A percentile compares a stretch with the other conserved stretches of the same genome.
Evolutionary conservation across 2,113 vertebrate genomes (phyloP).

Genomic region (Oophaga pumilio): DNA sequence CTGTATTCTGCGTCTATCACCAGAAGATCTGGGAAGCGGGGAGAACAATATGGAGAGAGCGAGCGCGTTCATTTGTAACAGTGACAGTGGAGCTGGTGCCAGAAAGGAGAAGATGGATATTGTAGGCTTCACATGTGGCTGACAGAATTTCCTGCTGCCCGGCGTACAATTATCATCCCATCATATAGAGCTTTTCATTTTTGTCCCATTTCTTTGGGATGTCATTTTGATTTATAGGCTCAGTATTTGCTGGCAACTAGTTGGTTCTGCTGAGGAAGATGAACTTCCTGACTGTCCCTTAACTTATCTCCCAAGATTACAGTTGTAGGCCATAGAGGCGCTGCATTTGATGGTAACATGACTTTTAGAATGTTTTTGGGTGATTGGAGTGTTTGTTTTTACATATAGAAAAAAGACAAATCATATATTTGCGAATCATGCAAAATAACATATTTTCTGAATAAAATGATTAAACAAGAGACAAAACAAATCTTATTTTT

Average conservation of each 20-base stretch:
- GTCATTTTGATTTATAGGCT: slow-evolving; percentile 74
- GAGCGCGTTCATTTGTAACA: slow-evolving; percentile 48
- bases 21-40: neutral
- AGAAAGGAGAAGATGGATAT: slow-evolving; percentile 48
- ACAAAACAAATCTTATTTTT: neutral
- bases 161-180: slow-evolving; percentile 52
- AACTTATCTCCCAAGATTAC: slow-evolving; percentile 57
- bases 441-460: neutral
- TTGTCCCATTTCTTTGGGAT: slow-evolving; percentile 63
- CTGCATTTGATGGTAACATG: neutral
- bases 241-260: slow-evolving; percentile 75
- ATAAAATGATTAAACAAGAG: neutral
- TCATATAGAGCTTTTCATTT: slow-evolving; percentile 61
- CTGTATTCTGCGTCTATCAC: neutral
- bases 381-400: neutral
- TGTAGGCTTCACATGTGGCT: slow-evolving; percentile 19
- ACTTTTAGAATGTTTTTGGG: neutral
- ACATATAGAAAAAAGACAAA: no score
- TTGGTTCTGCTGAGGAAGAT: slow-evolving; percentile 74
- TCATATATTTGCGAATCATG: neutral
- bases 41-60: neutral
- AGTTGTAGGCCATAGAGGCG: slow-evolving; percentile 28
- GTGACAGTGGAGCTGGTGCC: slow-evolving; percentile 33
- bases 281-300: slow-evolving; percentile 66
- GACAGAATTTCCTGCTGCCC: slow-evolving; percentile 57